A percentile compares a stretch with the other conserved stretches of the same genome.
Conservation (phyloP, 2,888 invertebrate species). For the Frankliniella intonsa region DNA sequence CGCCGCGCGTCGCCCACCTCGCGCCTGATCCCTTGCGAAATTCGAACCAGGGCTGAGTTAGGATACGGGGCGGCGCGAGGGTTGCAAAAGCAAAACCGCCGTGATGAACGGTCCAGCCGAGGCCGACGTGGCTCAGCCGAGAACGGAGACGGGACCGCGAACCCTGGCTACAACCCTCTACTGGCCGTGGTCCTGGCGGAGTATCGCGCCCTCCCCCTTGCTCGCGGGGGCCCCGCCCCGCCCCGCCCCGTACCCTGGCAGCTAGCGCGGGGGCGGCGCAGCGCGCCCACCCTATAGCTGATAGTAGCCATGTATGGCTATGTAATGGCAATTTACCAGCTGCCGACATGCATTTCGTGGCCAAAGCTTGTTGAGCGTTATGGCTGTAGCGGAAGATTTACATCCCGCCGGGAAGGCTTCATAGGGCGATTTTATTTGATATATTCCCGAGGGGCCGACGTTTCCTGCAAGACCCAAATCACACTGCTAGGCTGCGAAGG, state of each 20-base stretch:
- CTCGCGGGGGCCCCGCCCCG: no score
- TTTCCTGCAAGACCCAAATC: neutral
- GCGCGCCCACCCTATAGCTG: neutral
- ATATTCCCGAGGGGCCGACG: slow-evolving; percentile 10
- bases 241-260: neutral
- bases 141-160: no score
- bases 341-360: slow-evolving; percentile 16
- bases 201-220: no score
- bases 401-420: slow-evolving; percentile 5
- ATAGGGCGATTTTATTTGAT: slow-evolving; percentile 25
- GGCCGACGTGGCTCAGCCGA: no score
- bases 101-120: no score
- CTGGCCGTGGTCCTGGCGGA: no score
- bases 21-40: no score
- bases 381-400: slow-evolving; percentile 8
- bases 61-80: no score
- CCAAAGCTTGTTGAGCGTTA: slow-evolving; percentile 25
- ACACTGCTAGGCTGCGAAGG: neutral
- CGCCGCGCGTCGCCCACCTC: no score
- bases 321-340: slow-evolving; percentile 26
- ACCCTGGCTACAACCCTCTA: no score
- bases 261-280: neutral
- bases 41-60: no score
- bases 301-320: slow-evolving; percentile 12
- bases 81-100: no score